Conservation (phyloP, 2,888 invertebrate species). For the Plebejus argus region DNA sequence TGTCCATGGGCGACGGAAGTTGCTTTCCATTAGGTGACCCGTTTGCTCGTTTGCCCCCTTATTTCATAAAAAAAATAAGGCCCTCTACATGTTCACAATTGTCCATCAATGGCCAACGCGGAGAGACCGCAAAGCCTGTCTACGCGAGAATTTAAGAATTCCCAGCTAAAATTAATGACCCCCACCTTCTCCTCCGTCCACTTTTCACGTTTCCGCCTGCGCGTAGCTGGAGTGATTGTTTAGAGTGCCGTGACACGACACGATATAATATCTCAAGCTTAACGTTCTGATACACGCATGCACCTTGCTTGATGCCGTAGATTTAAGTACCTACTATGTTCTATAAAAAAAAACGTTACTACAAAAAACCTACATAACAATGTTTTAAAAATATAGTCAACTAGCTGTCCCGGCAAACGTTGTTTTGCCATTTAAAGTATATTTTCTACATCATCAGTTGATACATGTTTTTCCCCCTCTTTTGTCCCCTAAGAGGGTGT, state of each 20-base stretch:
- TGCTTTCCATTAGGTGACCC: too few relatives aligned
- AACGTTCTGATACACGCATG: background rate
- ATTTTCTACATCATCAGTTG: too few relatives aligned
- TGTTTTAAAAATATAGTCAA: too few relatives aligned
- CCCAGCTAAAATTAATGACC: background rate
- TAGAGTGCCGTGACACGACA: slow-evolving; percentile 3
- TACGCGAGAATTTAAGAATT: background rate
- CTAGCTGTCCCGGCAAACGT: too few relatives aligned
- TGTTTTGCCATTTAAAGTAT: too few relatives aligned
- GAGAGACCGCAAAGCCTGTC: background rate
- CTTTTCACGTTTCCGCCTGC: slow-evolving; percentile 7
- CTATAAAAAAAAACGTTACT: background rate
- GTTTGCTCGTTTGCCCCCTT: too few relatives aligned
- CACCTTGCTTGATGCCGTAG: background rate
- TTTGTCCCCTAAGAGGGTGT: too few relatives aligned
- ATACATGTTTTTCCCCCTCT: too few relatives aligned
- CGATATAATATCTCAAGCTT: background rate
- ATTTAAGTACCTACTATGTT: background rate
- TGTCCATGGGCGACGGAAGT: too few relatives aligned
- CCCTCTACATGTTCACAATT: too few relatives aligned
- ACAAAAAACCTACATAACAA: too few relatives aligned
- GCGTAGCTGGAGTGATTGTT: background rate
- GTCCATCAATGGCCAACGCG: background rate
- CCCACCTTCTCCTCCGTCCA: background rate
- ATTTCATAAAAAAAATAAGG: too few relatives aligned